Base-by-base conservation (phyloP, 2,888 invertebrate species). In the Pterostichus madidus region DNA sequence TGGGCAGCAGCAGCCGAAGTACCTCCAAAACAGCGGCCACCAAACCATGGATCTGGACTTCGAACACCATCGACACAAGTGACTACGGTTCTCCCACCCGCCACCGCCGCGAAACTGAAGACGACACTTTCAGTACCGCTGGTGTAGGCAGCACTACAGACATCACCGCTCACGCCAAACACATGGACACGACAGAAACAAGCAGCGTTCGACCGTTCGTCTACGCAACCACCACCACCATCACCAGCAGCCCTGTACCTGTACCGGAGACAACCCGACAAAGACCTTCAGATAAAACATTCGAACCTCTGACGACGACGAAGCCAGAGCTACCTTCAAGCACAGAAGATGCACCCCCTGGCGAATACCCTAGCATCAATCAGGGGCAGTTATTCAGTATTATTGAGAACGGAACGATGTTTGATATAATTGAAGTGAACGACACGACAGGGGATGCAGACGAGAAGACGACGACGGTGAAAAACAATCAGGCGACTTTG, bases 311-410 rank as follows among this genome's bases (percentile, higher is more conserved):
- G 31, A 52, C 64, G 24, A 24, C 82, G 10, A 10, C 82, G 68
- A 49, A 64, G 61, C 44, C 61, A 10, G 15, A 80, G 15, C 11
- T 61, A 61, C 15, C 83, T 89, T 88, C 86, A 88, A 39, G 84
- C 52, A 82, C 64, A 15, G 80, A 84, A 56, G 84, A 85, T 11
- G 85, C 85, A 77, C 82, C 32, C 13, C 10, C 78, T 6, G 88
- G 86, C 2, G 90, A 90, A 83, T 90, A 88, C 86, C 88, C 90
- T 0, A 88, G 89, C 80, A 90, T 90, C 80, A 89, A 87, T 85
- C 90, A 90, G 85, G 90, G 90, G 44, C 90, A 90, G 85, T 85
- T 90, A 32, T 90, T 90, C 84, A 89, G 89, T 83, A 89, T 90
- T 52, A 89, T 90, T 35, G 90, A 89, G 84, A 90, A 90, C 85